Percentiles rank a stretch among this genome's conserved stretches.
These are phyloP conservation scores for Crax fasciolata DNA, from an alignment of 2,797 vertebrate genomes.

Conservation along the genomic window DNA sequence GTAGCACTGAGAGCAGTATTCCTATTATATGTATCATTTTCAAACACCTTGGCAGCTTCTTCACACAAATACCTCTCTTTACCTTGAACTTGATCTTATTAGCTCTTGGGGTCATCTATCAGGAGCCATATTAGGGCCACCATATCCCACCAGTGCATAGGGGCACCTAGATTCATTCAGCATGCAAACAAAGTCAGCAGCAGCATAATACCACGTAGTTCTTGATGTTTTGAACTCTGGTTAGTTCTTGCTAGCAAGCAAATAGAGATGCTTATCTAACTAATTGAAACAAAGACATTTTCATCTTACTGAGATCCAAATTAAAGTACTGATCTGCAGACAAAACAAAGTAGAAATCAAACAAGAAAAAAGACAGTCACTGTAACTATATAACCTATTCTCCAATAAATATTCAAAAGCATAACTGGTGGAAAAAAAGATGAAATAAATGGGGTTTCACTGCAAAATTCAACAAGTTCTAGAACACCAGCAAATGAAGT, in stretches of 20 bases:
- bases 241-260: neutral
- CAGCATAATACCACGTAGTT: neutral
- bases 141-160: neutral
- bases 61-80: neutral
- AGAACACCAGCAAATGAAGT: neutral
- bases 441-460: neutral
- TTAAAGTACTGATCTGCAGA: neutral
- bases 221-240: neutral
- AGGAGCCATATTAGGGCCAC: neutral
- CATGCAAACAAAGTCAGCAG: neutral
- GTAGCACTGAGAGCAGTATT: neutral
- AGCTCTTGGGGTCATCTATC: neutral
- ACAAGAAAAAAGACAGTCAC: neutral
- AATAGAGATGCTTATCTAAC: neutral
- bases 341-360: neutral
- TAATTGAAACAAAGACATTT: neutral
- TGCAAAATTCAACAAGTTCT: neutral
- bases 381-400: neutral
- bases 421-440: neutral
- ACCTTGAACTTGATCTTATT: neutral
- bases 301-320: neutral
- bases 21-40: neutral
- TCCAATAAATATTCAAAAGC: neutral
- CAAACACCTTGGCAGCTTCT: neutral
- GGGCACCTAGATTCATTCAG: neutral